These are phyloP conservation scores for Drosophila paramelanica DNA, from an alignment of 2,888 invertebrate species.

Conservation along the genomic window DNA sequence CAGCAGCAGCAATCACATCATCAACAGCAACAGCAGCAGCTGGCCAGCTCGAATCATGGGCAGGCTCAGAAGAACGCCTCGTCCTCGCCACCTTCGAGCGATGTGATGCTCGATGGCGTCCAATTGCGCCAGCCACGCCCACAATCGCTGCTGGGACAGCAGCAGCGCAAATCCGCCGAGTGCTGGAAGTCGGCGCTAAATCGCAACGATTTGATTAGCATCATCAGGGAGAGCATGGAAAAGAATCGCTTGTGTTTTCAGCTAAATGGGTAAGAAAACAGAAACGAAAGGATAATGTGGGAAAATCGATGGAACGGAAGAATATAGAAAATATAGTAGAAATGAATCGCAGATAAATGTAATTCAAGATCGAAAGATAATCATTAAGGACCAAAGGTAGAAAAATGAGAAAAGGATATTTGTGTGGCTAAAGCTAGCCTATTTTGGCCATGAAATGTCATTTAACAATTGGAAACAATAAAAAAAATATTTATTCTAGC, in stretches of 20 bases:
- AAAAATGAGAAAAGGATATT: neutral
- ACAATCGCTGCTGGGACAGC: conserved; percentile 61
- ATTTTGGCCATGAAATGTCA: too few relatives aligned
- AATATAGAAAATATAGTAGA: neutral
- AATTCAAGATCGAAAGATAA: neutral
- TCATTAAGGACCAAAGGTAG: too few relatives aligned
- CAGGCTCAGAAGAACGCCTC: conserved; percentile 62
- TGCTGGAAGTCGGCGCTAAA: conserved; percentile 90
- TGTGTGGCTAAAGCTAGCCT: too few relatives aligned
- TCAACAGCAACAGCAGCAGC: conserved; percentile 35
- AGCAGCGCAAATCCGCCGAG: conserved; percentile 84
- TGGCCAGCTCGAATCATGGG: conserved; percentile 20
- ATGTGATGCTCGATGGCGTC: conserved; percentile 80
- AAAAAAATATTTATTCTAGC: too few relatives aligned
- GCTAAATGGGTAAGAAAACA: conserved; percentile 88
- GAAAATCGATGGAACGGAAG: neutral
- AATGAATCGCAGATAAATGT: neutral
- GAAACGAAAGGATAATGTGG: neutral
- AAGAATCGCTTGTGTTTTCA: conserved; percentile 95
- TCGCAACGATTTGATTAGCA: conserved; percentile 92
- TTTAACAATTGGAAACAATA: neutral
- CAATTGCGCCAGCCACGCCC: conserved; percentile 80
- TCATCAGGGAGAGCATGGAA: conserved; percentile 96
- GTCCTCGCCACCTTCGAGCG: conserved; percentile 64
- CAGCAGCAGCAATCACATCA: conserved; percentile 46